phyloP scores from a whole-genome alignment of 2,797 vertebrate species.

The Crypturellus tataupa region DNA sequence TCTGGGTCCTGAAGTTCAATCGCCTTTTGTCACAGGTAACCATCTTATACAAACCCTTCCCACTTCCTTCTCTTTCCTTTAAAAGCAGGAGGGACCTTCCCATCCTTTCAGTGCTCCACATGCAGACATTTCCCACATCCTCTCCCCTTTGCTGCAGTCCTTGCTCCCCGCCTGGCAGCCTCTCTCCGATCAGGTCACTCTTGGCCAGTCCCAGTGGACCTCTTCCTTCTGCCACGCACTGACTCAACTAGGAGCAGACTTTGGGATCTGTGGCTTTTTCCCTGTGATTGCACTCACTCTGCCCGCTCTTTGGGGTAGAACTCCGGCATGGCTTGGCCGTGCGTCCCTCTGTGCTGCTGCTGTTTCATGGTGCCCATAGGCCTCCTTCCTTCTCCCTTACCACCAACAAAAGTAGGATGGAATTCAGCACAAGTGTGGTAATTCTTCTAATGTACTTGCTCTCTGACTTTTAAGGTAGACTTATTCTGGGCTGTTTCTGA shows the following conservation, averaged over 20 bases:
- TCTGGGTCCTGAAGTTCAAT: neutral
- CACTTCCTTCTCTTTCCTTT: neutral
- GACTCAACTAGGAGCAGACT: neutral
- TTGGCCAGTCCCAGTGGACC: neutral
- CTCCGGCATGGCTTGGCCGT: neutral
- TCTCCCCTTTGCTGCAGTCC: neutral
- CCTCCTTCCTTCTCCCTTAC: neutral
- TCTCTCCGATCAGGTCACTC: fast-evolving
- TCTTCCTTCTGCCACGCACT: neutral
- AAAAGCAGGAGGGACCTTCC: neutral
- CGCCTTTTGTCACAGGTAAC: neutral
- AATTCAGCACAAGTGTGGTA: neutral
- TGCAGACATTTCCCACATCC: neutral
- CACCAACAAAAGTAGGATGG: neutral
- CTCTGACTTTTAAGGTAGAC: neutral
- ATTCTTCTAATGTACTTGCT: neutral
- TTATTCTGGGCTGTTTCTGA: neutral
- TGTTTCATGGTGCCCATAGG: neutral
- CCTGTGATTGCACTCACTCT: neutral
- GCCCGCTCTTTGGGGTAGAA: neutral
- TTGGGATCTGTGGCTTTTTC: neutral
- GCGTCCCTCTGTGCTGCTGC: neutral
- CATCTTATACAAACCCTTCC: neutral
- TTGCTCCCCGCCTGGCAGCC: neutral
- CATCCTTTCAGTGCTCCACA: neutral